Conservation (phyloP, 2,113 vertebrate genomes). For the Anoplopoma fimbria region DNA sequence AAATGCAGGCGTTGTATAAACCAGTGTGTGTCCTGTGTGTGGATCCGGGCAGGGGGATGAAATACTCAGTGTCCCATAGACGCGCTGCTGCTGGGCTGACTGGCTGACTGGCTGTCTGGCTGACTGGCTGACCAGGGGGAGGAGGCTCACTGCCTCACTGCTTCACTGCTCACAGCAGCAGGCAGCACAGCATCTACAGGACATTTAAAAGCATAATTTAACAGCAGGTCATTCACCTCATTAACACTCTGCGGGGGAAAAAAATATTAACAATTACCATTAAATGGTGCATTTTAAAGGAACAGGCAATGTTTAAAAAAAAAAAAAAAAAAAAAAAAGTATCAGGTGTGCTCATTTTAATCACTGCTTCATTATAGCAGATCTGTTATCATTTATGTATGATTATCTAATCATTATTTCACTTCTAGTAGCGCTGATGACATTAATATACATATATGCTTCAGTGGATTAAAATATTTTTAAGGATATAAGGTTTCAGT, state of each 20-base stretch:
- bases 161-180: conserved; percentile 65
- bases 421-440: background rate
- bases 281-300: conserved; percentile 52
- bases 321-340: background rate
- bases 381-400: conserved; percentile 1
- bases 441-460: too few relatives aligned
- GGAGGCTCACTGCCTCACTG: conserved; percentile 65
- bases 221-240: conserved; percentile 72
- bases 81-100: conserved; percentile 51
- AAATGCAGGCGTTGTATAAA: background rate
- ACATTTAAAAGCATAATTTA: conserved; percentile 75
- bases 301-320: conserved; percentile 14
- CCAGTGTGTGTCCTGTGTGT: conserved; percentile 38
- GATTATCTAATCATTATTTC: background rate
- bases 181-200: conserved; percentile 66
- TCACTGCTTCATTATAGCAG: conserved; percentile 2
- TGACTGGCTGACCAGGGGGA: too few relatives aligned
- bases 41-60: conserved; percentile 52
- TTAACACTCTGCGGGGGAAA: conserved; percentile 59
- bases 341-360: conserved; percentile 10
- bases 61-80: conserved; percentile 80
- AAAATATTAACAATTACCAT: conserved; percentile 59
- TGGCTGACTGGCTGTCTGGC: background rate
- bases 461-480: background rate
- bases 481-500: background rate